Percentiles rank a stretch among this genome's conserved stretches.
Conservation (phyloP, 2,113 vertebrate species). For the Junco hyemalis region DNA sequence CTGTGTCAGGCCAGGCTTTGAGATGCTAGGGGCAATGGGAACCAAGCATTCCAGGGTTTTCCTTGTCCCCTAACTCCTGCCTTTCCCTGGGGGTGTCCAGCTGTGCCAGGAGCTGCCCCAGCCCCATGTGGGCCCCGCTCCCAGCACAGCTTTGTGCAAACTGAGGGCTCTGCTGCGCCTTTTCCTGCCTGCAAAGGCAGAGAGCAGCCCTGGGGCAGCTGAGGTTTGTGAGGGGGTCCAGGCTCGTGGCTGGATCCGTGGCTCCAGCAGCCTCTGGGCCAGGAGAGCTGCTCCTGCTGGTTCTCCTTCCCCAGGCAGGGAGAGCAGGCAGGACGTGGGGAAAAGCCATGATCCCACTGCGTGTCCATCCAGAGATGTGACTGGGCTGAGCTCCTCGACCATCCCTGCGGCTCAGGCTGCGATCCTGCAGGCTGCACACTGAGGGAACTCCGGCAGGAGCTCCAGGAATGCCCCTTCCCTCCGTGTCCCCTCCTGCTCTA, state of each 20-base stretch:
- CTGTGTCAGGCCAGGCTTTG: not conserved
- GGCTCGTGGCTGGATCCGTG: not conserved
- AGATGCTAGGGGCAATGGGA: not conserved
- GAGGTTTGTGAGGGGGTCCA: not conserved
- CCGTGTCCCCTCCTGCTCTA: not conserved
- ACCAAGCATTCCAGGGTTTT: not conserved
- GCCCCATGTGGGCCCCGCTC: accelerated
- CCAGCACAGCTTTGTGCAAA: not conserved
- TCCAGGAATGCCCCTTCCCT: not conserved
- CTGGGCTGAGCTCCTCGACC: not conserved
- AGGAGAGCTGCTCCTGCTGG: accelerated
- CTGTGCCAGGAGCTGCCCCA: not conserved
- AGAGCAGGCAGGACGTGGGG: not conserved
- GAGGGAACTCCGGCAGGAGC: not conserved
- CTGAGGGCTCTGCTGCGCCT: not conserved
- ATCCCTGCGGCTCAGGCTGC: not conserved
- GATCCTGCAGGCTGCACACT: not conserved
- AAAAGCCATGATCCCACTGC: not conserved
- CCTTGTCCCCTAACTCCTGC: not conserved
- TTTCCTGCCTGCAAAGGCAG: not conserved
- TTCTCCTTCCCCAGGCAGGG: not conserved
- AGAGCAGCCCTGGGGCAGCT: not conserved
- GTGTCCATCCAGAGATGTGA: not conserved
- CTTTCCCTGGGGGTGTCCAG: not conserved
- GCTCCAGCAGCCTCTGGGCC: not conserved